Percentiles rank a stretch among this genome's conserved stretches.
phyloP scores from a whole-genome alignment of 2,797 vertebrate species.

The Chelonia mydas region DNA sequence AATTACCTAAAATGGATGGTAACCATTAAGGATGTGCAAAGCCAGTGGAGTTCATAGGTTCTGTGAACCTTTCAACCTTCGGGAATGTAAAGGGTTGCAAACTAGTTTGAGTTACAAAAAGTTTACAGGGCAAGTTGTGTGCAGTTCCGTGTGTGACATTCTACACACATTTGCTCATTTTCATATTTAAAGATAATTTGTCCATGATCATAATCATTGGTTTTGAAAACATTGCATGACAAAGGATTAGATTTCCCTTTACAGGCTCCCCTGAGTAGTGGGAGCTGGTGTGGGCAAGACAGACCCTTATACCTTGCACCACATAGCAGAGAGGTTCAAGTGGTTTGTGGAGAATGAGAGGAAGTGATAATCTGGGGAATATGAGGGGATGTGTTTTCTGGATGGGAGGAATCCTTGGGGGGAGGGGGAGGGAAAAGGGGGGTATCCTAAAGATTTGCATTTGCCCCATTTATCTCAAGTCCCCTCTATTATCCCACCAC shows the following conservation, averaged over 20 bases:
- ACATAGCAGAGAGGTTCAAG: neutral
- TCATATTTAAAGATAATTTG: neutral
- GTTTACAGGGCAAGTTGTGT: neutral
- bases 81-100: neutral
- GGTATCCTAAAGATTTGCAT: neutral
- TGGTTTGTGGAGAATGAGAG: no score
- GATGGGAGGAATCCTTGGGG: neutral
- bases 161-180: neutral
- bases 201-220: neutral
- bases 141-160: neutral
- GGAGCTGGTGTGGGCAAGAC: neutral
- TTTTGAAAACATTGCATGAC: neutral
- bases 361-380: neutral
- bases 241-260: neutral
- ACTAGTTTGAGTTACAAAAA: neutral
- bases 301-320: neutral
- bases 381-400: neutral
- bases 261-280: accelerated
- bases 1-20: accelerated
- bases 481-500: neutral
- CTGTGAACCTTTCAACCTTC: neutral
- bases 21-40: neutral
- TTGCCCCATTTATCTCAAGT: neutral
- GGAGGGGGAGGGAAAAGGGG: accelerated
- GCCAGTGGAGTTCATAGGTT: neutral